A percentile compares a stretch with the other conserved stretches of the same genome.
Evolutionary conservation across 2,888 invertebrate species (phyloP).

Genomic region (Rugalucina vietnamica): DNA sequence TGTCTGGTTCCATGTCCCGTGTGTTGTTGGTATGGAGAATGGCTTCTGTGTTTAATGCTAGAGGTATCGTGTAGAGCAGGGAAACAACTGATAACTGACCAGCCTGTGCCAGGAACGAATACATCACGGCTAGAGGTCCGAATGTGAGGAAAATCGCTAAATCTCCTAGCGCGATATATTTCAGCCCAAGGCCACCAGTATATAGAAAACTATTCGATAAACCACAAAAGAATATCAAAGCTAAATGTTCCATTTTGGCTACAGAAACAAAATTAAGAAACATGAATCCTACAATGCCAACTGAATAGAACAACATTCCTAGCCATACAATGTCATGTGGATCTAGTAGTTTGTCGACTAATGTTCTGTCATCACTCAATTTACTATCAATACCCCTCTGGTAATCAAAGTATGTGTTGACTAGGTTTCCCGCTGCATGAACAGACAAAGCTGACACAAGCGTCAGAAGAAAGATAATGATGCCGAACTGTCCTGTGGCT

Average conservation of each 20-base stretch:
- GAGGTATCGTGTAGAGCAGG: constrained; percentile 95
- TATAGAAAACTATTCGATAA: constrained; percentile 97
- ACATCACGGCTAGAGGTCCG: constrained; percentile 96
- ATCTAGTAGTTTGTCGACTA: constrained; percentile 95
- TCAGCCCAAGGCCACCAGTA: constrained; percentile 97
- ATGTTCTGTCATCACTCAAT: constrained; percentile 93
- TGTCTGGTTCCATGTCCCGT: constrained; percentile 94
- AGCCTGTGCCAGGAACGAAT: constrained; percentile 96
- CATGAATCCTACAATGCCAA: constrained; percentile 94
- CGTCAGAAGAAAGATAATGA: constrained; percentile 89
- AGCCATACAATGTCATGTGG: constrained; percentile 94
- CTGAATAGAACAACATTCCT: constrained; percentile 94
- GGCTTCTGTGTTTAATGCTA: constrained; percentile 97
- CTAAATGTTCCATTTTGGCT: constrained; percentile 97
- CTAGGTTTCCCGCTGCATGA: constrained; percentile 98
- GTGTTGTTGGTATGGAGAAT: constrained; percentile 98
- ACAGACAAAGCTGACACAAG: constrained; percentile 94
- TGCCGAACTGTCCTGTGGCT: constrained; percentile 89
- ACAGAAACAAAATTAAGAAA: constrained; percentile 91
- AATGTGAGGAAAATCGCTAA: constrained; percentile 95
- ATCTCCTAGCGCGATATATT: constrained; percentile 97
- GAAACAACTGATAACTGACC: constrained; percentile 94
- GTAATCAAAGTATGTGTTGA: constrained; percentile 98
- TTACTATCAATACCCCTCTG: constrained; percentile 95
- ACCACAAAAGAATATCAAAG: constrained; percentile 97